Percentiles rank a stretch among this genome's conserved stretches.
phyloP scores from a whole-genome alignment of 2,113 vertebrate genomes.

The Apteryx mantelli region DNA sequence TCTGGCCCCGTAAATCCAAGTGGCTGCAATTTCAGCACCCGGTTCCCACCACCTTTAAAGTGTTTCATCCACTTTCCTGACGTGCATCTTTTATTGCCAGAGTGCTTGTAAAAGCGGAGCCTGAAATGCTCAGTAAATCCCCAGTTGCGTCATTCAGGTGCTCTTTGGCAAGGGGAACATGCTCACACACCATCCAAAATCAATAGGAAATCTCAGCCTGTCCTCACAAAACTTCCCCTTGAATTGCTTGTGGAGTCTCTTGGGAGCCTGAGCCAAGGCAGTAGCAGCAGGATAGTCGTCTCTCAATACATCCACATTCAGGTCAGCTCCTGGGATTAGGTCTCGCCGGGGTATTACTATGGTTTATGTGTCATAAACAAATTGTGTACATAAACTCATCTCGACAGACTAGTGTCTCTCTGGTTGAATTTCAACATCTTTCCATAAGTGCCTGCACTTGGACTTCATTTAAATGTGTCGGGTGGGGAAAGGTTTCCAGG shows the following conservation, averaged over 20 bases:
- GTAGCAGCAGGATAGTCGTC: conserved; percentile 1
- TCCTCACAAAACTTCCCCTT: conserved; percentile 30
- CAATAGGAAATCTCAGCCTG: conserved; percentile 5
- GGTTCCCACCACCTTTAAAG: rapidly evolving
- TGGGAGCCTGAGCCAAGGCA: background rate
- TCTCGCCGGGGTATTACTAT: background rate
- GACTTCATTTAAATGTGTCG: background rate
- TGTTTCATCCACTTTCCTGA: background rate
- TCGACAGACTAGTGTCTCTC: conserved; percentile 1
- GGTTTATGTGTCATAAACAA: conserved; percentile 13
- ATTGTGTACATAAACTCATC: conserved; percentile 11
- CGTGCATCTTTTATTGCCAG: background rate
- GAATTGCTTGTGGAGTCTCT: conserved; percentile 29
- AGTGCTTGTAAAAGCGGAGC: conserved; percentile 20
- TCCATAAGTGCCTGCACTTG: background rate
- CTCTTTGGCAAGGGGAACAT: background rate
- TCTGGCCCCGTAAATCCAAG: background rate
- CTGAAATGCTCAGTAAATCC: background rate
- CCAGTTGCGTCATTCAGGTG: background rate
- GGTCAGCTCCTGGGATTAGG: background rate
- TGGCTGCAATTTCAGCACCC: background rate
- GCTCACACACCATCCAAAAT: background rate
- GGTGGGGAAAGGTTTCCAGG: background rate
- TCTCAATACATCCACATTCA: background rate
- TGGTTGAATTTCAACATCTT: background rate